Percentiles rank a stretch among this genome's conserved stretches.
phyloP scores from a whole-genome alignment of 2,797 vertebrate species.

The Ataeniobius toweri region DNA sequence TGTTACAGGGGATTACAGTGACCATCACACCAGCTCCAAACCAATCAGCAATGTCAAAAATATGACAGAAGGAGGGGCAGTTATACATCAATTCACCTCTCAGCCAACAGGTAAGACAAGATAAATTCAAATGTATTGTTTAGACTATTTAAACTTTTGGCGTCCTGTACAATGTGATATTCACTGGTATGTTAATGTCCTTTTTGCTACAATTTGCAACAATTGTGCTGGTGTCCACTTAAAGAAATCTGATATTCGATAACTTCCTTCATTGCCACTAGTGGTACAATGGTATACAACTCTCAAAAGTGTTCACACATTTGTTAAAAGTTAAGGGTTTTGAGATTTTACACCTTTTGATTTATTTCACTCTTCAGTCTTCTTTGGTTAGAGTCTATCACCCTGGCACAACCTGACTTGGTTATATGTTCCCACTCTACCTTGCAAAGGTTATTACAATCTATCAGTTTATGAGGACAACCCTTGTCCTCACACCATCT shows the following conservation, averaged over 20 bases:
- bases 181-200: background rate
- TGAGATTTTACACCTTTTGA: background rate
- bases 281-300: background rate
- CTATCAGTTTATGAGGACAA: background rate
- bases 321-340: background rate
- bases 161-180: too few relatives aligned
- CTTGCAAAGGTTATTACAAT: background rate
- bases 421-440: background rate
- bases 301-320: background rate
- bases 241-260: background rate
- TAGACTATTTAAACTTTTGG: background rate
- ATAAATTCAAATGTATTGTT: background rate
- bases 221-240: background rate
- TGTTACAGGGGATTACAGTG: slow-evolving; percentile 84
- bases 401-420: background rate
- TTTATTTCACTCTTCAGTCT: background rate
- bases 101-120: slow-evolving; percentile 61
- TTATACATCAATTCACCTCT: slow-evolving; percentile 46
- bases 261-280: background rate
- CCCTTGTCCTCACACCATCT: background rate
- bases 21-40: slow-evolving; percentile 78
- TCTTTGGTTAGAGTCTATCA: background rate
- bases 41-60: slow-evolving; percentile 78
- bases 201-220: background rate
- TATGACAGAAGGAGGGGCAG: slow-evolving; percentile 75